Conservation (phyloP, 2,888 invertebrate genomes). For the Erebia epiphron region DNA sequence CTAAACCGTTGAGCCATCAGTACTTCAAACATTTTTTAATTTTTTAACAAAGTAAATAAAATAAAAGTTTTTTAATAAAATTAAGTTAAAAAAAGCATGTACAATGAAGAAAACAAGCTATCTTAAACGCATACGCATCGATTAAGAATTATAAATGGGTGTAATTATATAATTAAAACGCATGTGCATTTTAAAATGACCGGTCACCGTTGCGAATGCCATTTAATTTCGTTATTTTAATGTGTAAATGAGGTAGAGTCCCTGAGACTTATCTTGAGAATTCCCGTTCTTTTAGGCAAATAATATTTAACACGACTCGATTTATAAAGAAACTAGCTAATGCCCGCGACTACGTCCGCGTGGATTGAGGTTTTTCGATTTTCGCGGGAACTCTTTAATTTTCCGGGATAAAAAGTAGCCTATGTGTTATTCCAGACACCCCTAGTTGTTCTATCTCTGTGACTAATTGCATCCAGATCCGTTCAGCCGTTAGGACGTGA, state of each 20-base stretch:
- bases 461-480: too few relatives aligned
- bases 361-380: too few relatives aligned
- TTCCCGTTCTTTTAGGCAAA: neutral
- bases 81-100: neutral
- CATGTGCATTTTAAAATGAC: constrained; percentile 17
- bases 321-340: too few relatives aligned
- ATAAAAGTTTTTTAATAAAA: neutral
- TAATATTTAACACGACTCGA: too few relatives aligned
- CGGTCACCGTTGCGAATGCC: constrained; percentile 12
- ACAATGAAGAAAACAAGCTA: constrained; percentile 12
- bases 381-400: too few relatives aligned
- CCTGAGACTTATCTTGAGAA: constrained; percentile 26
- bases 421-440: too few relatives aligned
- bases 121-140: constrained; percentile 20
- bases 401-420: too few relatives aligned
- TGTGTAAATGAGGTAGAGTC: constrained; percentile 19
- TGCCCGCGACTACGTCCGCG: too few relatives aligned
- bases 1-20: neutral
- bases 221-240: constrained; percentile 18
- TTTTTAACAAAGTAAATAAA: too few relatives aligned
- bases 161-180: constrained; percentile 27
- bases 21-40: too few relatives aligned
- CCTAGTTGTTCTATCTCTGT: too few relatives aligned
- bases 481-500: too few relatives aligned
- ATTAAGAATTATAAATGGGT: constrained; percentile 22